Base-by-base conservation (phyloP, 2,113 vertebrate genomes). In the Vireo altiloquus region DNA sequence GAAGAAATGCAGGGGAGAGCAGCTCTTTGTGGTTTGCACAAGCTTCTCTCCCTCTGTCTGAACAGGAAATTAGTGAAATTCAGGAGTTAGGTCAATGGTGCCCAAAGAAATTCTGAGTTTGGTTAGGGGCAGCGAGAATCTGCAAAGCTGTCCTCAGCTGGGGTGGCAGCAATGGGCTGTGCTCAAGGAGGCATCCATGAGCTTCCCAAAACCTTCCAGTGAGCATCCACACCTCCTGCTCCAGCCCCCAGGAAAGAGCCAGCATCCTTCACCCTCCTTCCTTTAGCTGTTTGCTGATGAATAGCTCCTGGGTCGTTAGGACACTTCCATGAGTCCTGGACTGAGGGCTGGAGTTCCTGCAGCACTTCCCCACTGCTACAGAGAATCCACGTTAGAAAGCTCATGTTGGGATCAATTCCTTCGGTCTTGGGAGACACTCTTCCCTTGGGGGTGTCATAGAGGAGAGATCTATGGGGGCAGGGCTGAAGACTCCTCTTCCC, bases 241-340 rank as follows among this genome's bases (percentile, higher is more conserved):
- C 25, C 13, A 8, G 37, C 19, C 42, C 63, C 37, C 50, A 39
- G 63, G 27, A 35, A 59, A 53, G 39, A 50, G 15, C 6, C 79
- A 75, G 50, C 61, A 66, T 39, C 30, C 0, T 57, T 72, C 68
- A 54, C 28, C 3, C 18, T 65, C 27, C 49, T 54, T 64, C 16
- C 31, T 7, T 1, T 30, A 21, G 16, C 60, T 60, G 1, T 23
- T 53, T 47, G 39, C 33, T 81, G 65, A 40, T 37, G 23, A 65
- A 82, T 31, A 0, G 0, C 20, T 64, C 56, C 50, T 10, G 33
- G 50, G 39, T 69, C 13, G 0, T 52, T 15, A 33, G 59, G n/a
- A 65, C 10, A 11, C 40, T 56, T 78, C 13, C 25, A 25, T 0
- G 3, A 69, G 23, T 44, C 33, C 27, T 18, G 24, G 40, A 13